Percentiles rank a stretch among this genome's conserved stretches.
Evolutionary conservation across 2,797 vertebrate species (phyloP).

Genomic region (Acanthiza pusilla): DNA sequence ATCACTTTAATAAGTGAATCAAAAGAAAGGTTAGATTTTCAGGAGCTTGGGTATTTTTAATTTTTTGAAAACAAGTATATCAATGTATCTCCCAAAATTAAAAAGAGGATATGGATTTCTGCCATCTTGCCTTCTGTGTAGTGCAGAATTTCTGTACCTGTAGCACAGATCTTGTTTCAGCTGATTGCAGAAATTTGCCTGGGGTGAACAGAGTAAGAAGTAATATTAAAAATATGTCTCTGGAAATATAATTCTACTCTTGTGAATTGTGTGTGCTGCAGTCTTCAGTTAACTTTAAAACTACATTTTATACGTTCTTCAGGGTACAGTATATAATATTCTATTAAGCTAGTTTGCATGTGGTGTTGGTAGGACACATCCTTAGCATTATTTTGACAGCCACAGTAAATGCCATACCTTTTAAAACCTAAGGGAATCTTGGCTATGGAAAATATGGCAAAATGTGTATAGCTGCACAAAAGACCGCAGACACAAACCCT

Average conservation of each 20-base stretch:
- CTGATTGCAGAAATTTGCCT: not conserved
- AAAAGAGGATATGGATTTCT: not conserved
- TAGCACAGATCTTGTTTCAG: not conserved
- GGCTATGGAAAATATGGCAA: not conserved
- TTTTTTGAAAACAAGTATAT: not conserved
- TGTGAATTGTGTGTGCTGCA: not conserved
- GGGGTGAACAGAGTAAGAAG: not conserved
- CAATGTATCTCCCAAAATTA: not conserved
- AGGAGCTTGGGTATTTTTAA: not conserved
- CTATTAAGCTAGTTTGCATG: not conserved
- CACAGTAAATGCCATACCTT: not conserved
- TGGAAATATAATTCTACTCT: not conserved
- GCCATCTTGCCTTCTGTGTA: not conserved
- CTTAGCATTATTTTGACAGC: not conserved
- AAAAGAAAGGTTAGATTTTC: not conserved
- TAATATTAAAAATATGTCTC: not conserved
- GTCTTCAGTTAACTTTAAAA: not conserved
- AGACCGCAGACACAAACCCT: fast-evolving
- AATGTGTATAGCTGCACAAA: not conserved
- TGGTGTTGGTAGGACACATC: not conserved
- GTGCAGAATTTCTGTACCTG: not conserved
- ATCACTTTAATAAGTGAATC: not conserved
- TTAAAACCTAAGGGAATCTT: not conserved
- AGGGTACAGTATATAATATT: not conserved
- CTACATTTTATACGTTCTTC: not conserved